Evolutionary conservation across 2,888 invertebrate genomes (phyloP).

Genomic region (Allophyes oxyacanthae): DNA sequence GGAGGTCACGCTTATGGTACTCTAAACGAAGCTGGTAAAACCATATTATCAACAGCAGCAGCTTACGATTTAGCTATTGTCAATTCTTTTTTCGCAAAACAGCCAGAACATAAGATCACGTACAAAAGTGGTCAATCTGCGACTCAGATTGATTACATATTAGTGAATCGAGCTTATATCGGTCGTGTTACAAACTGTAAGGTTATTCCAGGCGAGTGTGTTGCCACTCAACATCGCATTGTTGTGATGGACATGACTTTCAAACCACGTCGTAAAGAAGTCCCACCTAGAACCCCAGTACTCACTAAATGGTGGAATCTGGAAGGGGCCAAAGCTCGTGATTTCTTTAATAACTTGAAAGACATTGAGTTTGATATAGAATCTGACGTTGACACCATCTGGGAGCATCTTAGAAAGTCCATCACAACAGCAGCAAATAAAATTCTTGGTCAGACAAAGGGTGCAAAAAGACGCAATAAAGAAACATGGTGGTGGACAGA

Average conservation of each 20-base stretch:
- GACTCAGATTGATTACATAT: not conserved
- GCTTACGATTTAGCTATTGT: not conserved
- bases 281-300: not conserved
- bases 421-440: not conserved
- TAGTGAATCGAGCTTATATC: not conserved
- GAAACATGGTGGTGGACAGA: not conserved
- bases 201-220: not conserved
- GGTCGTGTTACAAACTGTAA: not conserved
- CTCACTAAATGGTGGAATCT: not conserved
- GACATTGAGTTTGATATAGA: not conserved
- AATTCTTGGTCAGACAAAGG: not conserved
- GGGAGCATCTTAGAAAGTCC: not conserved
- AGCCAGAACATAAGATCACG: not conserved
- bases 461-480: not conserved
- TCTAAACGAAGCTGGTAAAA: not conserved
- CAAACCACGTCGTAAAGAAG: not conserved
- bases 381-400: not conserved
- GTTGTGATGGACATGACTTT: not conserved
- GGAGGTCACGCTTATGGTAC: not conserved
- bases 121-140: not conserved
- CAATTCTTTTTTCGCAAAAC: not conserved
- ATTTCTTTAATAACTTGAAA: not conserved
- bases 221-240: not conserved
- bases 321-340: not conserved
- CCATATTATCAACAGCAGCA: too few species aligned